Evolutionary conservation across 1,140 invertebrate species (phyloP).

Genomic region (Drosophila orena): DNA sequence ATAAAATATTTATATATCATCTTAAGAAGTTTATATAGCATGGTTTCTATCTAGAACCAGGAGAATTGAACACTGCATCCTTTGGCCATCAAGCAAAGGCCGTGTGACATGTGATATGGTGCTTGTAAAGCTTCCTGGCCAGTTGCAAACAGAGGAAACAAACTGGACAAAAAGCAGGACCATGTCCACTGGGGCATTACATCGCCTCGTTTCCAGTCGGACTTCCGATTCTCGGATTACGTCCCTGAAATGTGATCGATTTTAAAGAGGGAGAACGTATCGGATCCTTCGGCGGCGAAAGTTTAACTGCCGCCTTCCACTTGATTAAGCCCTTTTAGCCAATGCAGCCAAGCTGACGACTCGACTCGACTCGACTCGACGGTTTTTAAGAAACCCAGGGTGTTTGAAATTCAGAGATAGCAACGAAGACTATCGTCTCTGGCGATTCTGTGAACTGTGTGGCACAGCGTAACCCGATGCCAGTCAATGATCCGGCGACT

Average conservation of each 20-base stretch:
- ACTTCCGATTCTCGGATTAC: conserved; percentile 76
- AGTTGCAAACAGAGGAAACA: conserved; percentile 29
- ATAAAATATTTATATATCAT: not conserved
- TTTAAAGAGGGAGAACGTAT: not conserved
- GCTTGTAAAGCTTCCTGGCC: conserved; percentile 71
- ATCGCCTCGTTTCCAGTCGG: conserved; percentile 62
- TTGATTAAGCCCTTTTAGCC: conserved; percentile 77
- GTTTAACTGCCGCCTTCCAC: conserved; percentile 79
- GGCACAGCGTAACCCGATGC: conserved; percentile 61
- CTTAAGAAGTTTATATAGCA: too few relatives aligned
- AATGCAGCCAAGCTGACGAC: conserved; percentile 49
- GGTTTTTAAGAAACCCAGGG: not conserved
- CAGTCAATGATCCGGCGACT: conserved; percentile 71
- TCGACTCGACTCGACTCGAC: conserved; percentile 49
- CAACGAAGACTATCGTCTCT: not conserved
- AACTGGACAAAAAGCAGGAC: conserved; percentile 8
- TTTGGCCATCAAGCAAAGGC: not conserved
- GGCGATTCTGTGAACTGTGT: conserved; percentile 65
- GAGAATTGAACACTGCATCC: conserved; percentile 11
- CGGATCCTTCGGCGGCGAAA: conserved; percentile 19
- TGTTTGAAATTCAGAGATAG: too few relatives aligned
- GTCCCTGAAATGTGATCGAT: conserved; percentile 66
- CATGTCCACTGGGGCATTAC: conserved; percentile 72
- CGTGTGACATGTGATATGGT: conserved; percentile 56
- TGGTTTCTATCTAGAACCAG: not conserved